These are phyloP conservation scores for Corydoras maculifer DNA, from an alignment of 2,113 vertebrate species.

Conservation along the genomic window DNA sequence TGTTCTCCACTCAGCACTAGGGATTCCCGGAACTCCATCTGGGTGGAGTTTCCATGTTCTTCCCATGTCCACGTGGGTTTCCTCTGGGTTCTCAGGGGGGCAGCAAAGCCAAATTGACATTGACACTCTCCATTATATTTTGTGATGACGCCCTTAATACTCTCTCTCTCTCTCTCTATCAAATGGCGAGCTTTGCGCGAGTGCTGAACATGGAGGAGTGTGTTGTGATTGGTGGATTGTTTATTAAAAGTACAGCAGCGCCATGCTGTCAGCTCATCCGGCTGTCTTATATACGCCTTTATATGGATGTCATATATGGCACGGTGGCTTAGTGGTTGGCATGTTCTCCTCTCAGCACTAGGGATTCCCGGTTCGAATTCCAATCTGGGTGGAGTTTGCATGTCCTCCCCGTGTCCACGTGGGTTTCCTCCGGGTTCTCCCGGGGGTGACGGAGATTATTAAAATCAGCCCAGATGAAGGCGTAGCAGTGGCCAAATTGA, in stretches of 20 bases:
- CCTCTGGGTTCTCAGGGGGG: conserved; percentile 35
- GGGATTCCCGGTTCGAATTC: no score
- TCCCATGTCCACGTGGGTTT: no score
- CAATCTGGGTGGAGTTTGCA: no score
- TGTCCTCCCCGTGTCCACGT: no score
- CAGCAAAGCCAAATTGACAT: conserved; percentile 92
- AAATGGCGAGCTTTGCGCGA: conserved; percentile 60
- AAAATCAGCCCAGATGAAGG: conserved; percentile 79
- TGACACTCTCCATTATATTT: conserved; percentile 95
- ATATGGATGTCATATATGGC: conserved; percentile 44
- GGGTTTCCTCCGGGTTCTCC: no score
- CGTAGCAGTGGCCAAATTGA: conserved; percentile 86
- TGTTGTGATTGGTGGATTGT: conserved; percentile 57
- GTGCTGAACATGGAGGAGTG: conserved; percentile 69
- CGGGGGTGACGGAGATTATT: no score
- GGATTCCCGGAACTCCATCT: no score
- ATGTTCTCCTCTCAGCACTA: no score
- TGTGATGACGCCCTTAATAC: conserved; percentile 82
- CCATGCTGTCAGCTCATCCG: no score
- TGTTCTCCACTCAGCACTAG: no score
- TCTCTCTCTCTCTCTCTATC: conserved; percentile 53
- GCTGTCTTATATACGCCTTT: conserved; percentile 53
- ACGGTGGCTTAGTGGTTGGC: no score
- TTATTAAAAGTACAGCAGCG: conserved; percentile 62
- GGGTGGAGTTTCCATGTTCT: no score